Conservation (phyloP, 2,888 invertebrate species). For the Epiblema foenella region DNA sequence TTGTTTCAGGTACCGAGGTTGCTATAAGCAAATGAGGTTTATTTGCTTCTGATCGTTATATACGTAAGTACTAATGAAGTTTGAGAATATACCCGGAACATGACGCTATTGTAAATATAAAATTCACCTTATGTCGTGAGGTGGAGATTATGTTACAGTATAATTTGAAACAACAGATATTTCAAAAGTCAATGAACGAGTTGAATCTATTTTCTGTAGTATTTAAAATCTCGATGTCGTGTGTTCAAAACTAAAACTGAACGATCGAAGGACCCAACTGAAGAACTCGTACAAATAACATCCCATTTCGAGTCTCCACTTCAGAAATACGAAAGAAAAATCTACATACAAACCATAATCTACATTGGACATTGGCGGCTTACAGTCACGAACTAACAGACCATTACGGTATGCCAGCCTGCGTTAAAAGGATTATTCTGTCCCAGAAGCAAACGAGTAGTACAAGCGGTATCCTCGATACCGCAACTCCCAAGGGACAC, state of each 20-base stretch:
- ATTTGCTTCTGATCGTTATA: not conserved
- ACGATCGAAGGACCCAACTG: not conserved
- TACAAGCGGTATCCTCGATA: not conserved
- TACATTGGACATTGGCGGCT: conserved; percentile 29
- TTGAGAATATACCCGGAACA: too few relatives aligned
- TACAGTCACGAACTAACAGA: conserved; percentile 27
- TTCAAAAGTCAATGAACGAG: too few relatives aligned
- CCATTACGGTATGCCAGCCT: conserved; percentile 15
- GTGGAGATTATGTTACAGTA: too few relatives aligned
- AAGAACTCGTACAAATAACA: conserved; percentile 22
- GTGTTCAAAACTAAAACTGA: conserved; percentile 6
- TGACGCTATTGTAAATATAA: too few relatives aligned
- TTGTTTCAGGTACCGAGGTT: not conserved
- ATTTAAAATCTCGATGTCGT: too few relatives aligned
- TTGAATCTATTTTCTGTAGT: not conserved
- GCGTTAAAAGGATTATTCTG: conserved; percentile 31
- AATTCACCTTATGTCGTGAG: too few relatives aligned
- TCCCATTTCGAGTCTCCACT: not conserved
- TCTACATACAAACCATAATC: too few relatives aligned
- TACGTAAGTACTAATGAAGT: too few relatives aligned
- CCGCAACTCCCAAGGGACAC: conserved; percentile 15
- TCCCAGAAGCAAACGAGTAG: conserved; percentile 15
- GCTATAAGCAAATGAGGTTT: not conserved
- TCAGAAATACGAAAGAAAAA: conserved; percentile 18
- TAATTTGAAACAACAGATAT: too few relatives aligned